These are phyloP conservation scores for Heloderma charlesbogerti DNA, from an alignment of 2,113 vertebrate genomes.

Conservation along the genomic window DNA sequence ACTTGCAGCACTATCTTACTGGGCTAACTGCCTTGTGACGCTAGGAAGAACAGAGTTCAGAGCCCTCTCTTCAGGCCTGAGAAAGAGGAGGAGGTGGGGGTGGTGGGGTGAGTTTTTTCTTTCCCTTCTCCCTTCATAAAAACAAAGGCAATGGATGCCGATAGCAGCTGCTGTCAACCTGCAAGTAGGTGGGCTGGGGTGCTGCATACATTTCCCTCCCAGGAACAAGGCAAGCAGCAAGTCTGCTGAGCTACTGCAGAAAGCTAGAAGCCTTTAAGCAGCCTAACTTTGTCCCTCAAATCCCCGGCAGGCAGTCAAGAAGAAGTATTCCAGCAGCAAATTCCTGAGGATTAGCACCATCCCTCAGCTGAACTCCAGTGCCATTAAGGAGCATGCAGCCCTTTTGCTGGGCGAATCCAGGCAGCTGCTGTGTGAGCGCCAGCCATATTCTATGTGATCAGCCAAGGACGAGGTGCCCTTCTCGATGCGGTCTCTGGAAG, in stretches of 20 bases:
- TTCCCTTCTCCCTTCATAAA: neutral
- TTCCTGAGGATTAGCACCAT: conserved; percentile 88
- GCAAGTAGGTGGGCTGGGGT: neutral
- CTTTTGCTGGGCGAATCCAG: conserved; percentile 63
- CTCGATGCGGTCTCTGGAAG: conserved; percentile 57
- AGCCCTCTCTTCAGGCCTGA: neutral
- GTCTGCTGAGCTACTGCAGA: neutral
- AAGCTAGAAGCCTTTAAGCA: neutral
- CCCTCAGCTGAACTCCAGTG: conserved; percentile 80
- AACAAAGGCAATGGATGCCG: neutral
- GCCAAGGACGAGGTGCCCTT: conserved; percentile 38
- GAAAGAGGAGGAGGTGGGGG: neutral
- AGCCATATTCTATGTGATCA: conserved; percentile 42
- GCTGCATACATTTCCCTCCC: neutral
- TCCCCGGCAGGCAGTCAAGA: conserved; percentile 84
- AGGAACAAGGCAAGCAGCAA: neutral
- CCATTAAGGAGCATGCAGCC: conserved; percentile 80
- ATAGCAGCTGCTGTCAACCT: neutral
- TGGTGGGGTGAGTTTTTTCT: neutral
- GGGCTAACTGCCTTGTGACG: neutral
- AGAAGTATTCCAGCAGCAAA: conserved; percentile 88
- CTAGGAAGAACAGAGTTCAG: neutral
- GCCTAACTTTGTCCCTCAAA: neutral
- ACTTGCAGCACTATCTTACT: neutral
- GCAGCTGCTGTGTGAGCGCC: conserved; percentile 5